Conservation (phyloP, 2,888 invertebrate genomes). For the Tortrix viridana region DNA sequence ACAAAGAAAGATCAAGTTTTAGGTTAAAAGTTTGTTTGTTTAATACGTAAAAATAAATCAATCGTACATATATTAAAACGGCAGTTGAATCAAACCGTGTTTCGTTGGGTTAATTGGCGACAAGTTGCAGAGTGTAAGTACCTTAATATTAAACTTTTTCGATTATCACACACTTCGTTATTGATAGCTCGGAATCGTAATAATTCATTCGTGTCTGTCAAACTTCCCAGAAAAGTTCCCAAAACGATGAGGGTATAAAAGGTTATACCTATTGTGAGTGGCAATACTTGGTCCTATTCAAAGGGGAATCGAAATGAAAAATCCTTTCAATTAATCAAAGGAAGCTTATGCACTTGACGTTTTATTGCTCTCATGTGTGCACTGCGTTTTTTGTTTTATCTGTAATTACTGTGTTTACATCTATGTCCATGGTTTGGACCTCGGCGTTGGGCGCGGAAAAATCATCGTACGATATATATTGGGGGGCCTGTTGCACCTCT, state of each 20-base stretch:
- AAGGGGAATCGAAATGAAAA: conserved; percentile 58
- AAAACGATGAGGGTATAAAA: conserved; percentile 63
- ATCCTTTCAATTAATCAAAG: conserved; percentile 42
- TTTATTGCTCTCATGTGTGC: conserved; percentile 58
- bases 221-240: conserved; percentile 64
- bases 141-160: conserved; percentile 62
- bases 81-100: background rate
- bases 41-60: background rate
- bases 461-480: conserved; percentile 90
- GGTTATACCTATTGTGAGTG: conserved; percentile 59
- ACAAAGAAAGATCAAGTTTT: too few species aligned
- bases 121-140: conserved; percentile 5
- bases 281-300: conserved; percentile 55
- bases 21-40: too few species aligned
- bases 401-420: conserved; percentile 70
- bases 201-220: conserved; percentile 69
- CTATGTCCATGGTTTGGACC: conserved; percentile 74
- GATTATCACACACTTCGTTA: conserved; percentile 73
- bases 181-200: conserved; percentile 68
- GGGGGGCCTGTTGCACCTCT: conserved; percentile 88
- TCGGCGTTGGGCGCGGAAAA: conserved; percentile 71
- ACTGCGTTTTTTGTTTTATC: conserved; percentile 69
- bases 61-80: background rate
- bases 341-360: conserved; percentile 44
- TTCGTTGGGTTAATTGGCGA: conserved; percentile 12